Conservation (phyloP, 1,140 invertebrate genomes). For the Drosophila carrolli region DNA sequence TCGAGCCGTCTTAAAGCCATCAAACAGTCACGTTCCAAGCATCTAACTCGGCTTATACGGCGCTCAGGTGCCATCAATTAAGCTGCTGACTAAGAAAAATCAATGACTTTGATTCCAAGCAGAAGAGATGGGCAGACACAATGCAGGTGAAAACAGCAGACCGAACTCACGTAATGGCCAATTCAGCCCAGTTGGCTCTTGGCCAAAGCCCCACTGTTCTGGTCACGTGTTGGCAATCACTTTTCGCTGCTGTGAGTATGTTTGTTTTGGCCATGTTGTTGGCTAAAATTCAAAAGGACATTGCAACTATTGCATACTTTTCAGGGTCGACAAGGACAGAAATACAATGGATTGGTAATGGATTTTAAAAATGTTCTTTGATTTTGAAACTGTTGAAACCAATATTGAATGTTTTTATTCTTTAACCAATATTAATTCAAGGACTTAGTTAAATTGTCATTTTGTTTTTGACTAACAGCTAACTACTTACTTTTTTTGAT, state of each 20-base stretch:
- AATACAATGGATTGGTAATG: neutral
- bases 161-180: constrained; percentile 55
- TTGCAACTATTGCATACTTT: constrained; percentile 44
- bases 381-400: neutral
- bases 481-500: too few relatives aligned
- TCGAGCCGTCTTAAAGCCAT: constrained; percentile 39
- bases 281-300: constrained; percentile 25
- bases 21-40: constrained; percentile 59
- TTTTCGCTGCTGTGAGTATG: constrained; percentile 3
- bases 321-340: constrained; percentile 47
- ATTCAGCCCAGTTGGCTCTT: constrained; percentile 61
- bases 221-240: constrained; percentile 60
- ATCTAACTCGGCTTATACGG: constrained; percentile 26
- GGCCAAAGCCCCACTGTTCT: constrained; percentile 54
- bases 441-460: too few relatives aligned
- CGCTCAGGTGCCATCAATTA: constrained; percentile 43
- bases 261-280: constrained; percentile 29
- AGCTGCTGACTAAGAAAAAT: constrained; percentile 56
- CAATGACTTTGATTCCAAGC: constrained; percentile 64
- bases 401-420: neutral
- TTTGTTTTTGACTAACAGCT: too few relatives aligned
- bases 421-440: too few relatives aligned
- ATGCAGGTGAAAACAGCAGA: constrained; percentile 42
- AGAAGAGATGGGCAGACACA: constrained; percentile 2
- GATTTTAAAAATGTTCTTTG: neutral